Evolutionary conservation across 2,113 vertebrate species (phyloP), one percentile per base, ranked within the genome.

Genomic region (Malurus elegans): DNA sequence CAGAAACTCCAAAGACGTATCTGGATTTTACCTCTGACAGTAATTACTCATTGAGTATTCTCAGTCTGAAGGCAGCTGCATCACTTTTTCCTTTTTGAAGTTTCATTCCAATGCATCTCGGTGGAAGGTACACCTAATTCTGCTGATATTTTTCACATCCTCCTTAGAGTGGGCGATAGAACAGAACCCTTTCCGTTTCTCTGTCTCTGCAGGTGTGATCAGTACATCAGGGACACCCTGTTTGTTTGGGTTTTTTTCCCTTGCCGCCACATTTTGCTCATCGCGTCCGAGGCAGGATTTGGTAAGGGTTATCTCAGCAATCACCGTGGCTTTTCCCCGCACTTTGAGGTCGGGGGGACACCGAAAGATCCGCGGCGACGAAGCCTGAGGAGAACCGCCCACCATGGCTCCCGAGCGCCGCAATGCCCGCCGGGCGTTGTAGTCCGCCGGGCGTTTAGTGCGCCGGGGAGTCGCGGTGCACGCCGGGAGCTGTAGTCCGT

Each of bases 301-400:
- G 40, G 13, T 25, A 5, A n/a, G 44, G 2, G 48, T 51, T 82
- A 31, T 20, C 40, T 57, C 73, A 12, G 34, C 40, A 25, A 6
- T 31, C 36, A 15, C 1, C 8, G 28, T 3, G 36, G 3, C 14
- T 84, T 54, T 50, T 32, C 23, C 14, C 31, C n/a, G 57, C 25
- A 6, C 14, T 42, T 12, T 32, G 8, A 28, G 16, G 18, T 15
- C 50, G 31, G 20, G 31, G 19, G 5, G 3, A 17, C 31, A 12
- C 66, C 5, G 40, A n/a, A 31, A 32, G 7, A 42, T 31, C 11
- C 3, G 8, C 0, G 4, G 13, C 8, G 9, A 9, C 3, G 26
- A 8, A 1, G 10, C 4, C 17, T 0, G 29, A 31, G 29, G 28
- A 2, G 3, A 0, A 4, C 2, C 2, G 4, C 12, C 29, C 8